Base-by-base conservation (phyloP, 2,888 invertebrate species). In the Sesia bembeciformis region DNA sequence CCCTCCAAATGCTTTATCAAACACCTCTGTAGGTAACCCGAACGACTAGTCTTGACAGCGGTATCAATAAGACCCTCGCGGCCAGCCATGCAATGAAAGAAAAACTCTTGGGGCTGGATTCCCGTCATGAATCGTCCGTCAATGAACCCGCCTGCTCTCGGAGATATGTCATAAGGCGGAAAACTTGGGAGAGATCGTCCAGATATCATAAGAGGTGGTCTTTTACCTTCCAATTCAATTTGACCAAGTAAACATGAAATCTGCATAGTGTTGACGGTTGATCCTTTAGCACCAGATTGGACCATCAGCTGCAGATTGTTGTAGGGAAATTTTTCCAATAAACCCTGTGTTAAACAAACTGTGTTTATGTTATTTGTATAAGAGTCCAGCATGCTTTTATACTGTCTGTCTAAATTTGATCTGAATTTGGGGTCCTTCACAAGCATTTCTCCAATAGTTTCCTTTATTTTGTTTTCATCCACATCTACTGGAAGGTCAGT, bases 31-130 rank as follows among this genome's bases (percentile, higher is more conserved):
- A 99, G 90, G 80, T 99, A 99, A 65, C 99, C 99, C 66, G 98
- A 98, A 59, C 98, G 93, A 86, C 98, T 98, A 1, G 99, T 99
- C 90, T 99, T 99, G 0, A 99, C 99, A 61, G 99, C 99, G 3
- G 99, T 99, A 93, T 99, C 99, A 68, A 99, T 97, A 54, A 99
- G 92, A 91, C 99, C 97, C 92, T 99, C 99, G 81, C 99, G 93
- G 55, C 99, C 99, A 54, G 99, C 99, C 99, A 99, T 99, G 74
- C 99, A 99, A 91, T 99, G 99, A 86, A 98, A 99, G 88, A 98
- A 99, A 78, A 98, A 98, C 74, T 99, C 99, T 82, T 98, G 98
- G 0, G 98, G 98, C 70, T 96, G 93, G 65, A 99, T 97, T n/a
- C 99, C 99, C 0, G 99, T 98, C 93, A 99, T 94, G 76, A 99